Conservation (phyloP, 2,113 vertebrate genomes). For the Sceloporus tristichus region DNA sequence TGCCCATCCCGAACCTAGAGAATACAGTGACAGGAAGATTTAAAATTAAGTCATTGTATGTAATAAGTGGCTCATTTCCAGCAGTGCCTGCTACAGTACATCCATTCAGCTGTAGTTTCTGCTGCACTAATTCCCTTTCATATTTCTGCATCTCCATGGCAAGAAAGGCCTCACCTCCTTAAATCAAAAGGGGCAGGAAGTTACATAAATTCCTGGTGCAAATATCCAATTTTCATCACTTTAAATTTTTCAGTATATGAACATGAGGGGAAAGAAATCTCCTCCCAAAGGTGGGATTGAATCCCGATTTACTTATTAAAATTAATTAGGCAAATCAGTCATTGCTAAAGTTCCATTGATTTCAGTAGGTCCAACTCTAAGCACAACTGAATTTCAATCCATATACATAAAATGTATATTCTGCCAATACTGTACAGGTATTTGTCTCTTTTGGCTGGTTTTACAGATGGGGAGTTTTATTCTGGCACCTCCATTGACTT, state of each 20-base stretch:
- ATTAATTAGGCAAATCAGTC: too few relatives aligned
- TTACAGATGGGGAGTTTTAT: constrained; percentile 83
- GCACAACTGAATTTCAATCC: background rate
- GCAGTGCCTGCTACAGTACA: background rate
- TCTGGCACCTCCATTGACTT: constrained; percentile 88
- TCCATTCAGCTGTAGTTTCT: background rate
- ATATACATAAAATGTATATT: background rate
- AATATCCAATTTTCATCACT: background rate
- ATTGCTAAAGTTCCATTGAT: background rate
- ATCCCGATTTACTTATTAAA: background rate
- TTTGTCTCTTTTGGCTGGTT: background rate
- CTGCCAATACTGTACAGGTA: too few relatives aligned
- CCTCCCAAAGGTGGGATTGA: background rate
- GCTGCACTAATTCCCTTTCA: background rate
- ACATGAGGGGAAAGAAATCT: background rate
- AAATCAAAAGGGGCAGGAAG: background rate
- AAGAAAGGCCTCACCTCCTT: background rate
- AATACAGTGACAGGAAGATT: background rate
- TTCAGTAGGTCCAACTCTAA: background rate
- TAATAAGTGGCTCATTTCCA: background rate
- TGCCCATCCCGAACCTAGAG: background rate
- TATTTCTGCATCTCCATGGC: background rate
- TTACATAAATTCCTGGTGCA: background rate
- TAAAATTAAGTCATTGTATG: background rate
- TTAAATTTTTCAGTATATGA: background rate